phyloP scores from a whole-genome alignment of 2,888 invertebrate species.

The Ctenicera cuprea region DNA sequence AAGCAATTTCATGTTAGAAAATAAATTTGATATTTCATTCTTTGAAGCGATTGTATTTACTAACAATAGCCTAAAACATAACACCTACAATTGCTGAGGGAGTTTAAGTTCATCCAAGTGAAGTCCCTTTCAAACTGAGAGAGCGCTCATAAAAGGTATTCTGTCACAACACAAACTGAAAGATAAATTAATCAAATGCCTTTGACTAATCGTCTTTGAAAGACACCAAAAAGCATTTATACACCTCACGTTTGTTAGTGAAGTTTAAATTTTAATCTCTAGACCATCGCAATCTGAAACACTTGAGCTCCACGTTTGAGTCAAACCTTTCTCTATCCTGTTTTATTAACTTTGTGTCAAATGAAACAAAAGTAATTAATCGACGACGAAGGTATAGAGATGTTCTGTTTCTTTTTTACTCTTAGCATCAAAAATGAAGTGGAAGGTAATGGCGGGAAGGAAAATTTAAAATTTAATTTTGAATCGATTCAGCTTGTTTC shows the following conservation, averaged over 20 bases:
- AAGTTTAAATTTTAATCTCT: conserved; percentile 15
- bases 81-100: conserved; percentile 2
- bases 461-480: conserved; percentile 11
- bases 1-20: not conserved
- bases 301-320: not conserved
- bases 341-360: conserved; percentile 5
- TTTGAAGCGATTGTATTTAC: not conserved
- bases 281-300: conserved; percentile 1
- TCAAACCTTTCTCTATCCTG: not conserved
- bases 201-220: conserved; percentile 29
- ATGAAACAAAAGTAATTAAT: conserved; percentile 13
- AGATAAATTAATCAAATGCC: conserved; percentile 32
- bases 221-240: conserved; percentile 27
- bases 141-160: conserved; percentile 18
- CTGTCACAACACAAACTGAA: conserved; percentile 15
- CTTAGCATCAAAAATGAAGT: not conserved
- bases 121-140: conserved; percentile 19
- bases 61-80: conserved; percentile 15
- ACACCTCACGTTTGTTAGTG: conserved; percentile 13
- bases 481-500: conserved; percentile 2
- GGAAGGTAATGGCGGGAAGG: not conserved
- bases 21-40: not conserved
- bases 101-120: conserved; percentile 20
- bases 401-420: not conserved
- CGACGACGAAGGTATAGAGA: not conserved